Percentiles rank a stretch among this genome's conserved stretches.
These are phyloP conservation scores for Scrobipalpa atriplicella DNA, from an alignment of 2,888 invertebrate genomes.

Conservation along the genomic window DNA sequence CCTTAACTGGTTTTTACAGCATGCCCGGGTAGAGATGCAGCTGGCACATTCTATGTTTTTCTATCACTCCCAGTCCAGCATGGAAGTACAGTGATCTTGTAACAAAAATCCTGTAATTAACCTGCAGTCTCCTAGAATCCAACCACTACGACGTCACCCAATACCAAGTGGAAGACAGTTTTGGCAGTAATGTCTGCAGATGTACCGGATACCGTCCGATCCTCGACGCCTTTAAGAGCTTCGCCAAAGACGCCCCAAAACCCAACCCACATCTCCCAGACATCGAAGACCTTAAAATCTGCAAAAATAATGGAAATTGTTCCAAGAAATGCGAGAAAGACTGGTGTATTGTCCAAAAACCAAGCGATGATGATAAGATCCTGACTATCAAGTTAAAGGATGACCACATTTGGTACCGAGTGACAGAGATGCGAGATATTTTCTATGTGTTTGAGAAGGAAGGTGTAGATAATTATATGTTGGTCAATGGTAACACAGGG, in stretches of 20 bases:
- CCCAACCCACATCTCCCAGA: slow-evolving; percentile 40
- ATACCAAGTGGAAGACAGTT: slow-evolving; percentile 86
- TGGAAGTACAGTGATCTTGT: too few species aligned
- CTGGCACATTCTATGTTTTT: too few species aligned
- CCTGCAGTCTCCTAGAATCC: slow-evolving; percentile 63
- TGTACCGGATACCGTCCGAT: slow-evolving; percentile 88
- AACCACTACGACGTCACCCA: slow-evolving; percentile 72
- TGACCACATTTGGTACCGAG: slow-evolving; percentile 78
- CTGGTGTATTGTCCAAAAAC: slow-evolving; percentile 50
- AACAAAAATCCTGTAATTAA: background rate
- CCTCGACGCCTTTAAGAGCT: slow-evolving; percentile 84
- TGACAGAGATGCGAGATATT: slow-evolving; percentile 72
- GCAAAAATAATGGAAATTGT: slow-evolving; percentile 40
- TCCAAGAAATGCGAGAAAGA: slow-evolving; percentile 40
- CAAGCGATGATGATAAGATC: slow-evolving; percentile 44
- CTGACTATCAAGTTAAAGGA: slow-evolving; percentile 61
- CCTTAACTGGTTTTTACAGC: too few species aligned
- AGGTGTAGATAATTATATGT: slow-evolving; percentile 75
- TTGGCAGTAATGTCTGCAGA: slow-evolving; percentile 88
- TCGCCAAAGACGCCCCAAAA: slow-evolving; percentile 72
- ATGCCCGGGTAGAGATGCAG: too few species aligned
- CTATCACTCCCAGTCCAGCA: too few species aligned
- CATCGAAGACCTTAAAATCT: slow-evolving; percentile 54
- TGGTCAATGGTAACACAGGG: slow-evolving; percentile 89
- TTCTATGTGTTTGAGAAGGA: slow-evolving; percentile 74